These are phyloP conservation scores for Malacoraja senta DNA, from an alignment of 2,797 vertebrate genomes.

Conservation along the genomic window DNA sequence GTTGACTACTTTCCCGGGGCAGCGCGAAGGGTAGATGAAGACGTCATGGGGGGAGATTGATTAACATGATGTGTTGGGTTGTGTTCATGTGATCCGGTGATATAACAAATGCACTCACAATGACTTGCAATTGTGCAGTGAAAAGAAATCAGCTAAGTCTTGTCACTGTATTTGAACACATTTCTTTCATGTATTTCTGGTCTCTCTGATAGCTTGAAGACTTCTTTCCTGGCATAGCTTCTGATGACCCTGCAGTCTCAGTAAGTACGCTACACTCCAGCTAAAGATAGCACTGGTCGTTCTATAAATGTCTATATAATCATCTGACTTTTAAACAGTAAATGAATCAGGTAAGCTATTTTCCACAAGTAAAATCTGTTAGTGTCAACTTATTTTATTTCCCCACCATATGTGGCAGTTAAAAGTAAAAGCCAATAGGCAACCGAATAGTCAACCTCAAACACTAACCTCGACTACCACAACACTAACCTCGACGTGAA, in stretches of 20 bases:
- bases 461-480: too few species aligned
- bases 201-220: slow-evolving; percentile 23
- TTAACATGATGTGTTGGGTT: too few species aligned
- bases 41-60: too few species aligned
- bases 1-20: too few species aligned
- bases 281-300: not conserved
- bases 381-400: not conserved
- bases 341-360: not conserved
- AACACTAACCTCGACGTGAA: too few species aligned
- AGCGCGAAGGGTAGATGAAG: too few species aligned
- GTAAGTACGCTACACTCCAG: not conserved
- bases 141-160: not conserved
- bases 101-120: not conserved
- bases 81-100: not conserved
- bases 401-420: not conserved
- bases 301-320: not conserved
- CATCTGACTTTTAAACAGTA: not conserved
- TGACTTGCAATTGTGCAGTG: not conserved
- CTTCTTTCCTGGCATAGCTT: not conserved
- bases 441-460: too few species aligned
- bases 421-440: not conserved
- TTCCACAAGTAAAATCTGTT: not conserved
- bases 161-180: not conserved
- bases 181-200: not conserved
- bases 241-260: slow-evolving; percentile 33